Conservation (phyloP, 2,113 vertebrate species). For the Felis catus region F.catus_Fca126_mat1.0 CM031413.1:37270001-37270500, state of each 20-base stretch:
- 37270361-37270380: not conserved
- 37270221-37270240: not conserved
- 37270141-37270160: not conserved
- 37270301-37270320: not conserved
- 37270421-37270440: too few relatives aligned
- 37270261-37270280: not conserved
- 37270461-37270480: too few relatives aligned
- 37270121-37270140: not conserved
- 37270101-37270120: not conserved
- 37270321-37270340: not conserved
- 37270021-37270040: not conserved
- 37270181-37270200: constrained; percentile 8
- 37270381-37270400: not conserved
- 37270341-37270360: not conserved
- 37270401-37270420: too few relatives aligned
- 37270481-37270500: too few relatives aligned
- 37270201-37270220: not conserved
- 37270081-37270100: constrained; percentile 2
- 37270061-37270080: not conserved
- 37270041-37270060: not conserved
- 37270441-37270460: too few relatives aligned
- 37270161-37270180: constrained; percentile 12
- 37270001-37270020: not conserved
- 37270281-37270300: not conserved
- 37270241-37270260: not conserved